phyloP scores from a whole-genome alignment of 1,140 invertebrate genomes.

The Samia ricini region DNA sequence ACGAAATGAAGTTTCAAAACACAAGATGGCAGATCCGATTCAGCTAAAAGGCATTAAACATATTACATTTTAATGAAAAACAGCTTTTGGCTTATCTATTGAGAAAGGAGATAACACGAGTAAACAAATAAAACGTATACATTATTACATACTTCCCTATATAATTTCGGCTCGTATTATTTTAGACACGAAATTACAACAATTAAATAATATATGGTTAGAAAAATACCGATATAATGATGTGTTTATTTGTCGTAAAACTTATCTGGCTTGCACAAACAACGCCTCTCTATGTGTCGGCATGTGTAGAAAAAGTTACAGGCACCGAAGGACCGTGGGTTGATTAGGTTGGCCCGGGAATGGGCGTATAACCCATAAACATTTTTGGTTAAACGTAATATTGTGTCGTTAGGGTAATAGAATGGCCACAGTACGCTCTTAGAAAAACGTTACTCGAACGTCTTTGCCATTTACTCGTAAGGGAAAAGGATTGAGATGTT shows the following conservation, averaged over 20 bases:
- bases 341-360: slow-evolving; percentile 48
- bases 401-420: slow-evolving; percentile 60
- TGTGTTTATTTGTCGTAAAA: slow-evolving; percentile 20
- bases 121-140: neutral
- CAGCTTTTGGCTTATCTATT: too few species aligned
- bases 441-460: slow-evolving; percentile 18
- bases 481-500: slow-evolving; percentile 9
- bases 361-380: slow-evolving; percentile 41
- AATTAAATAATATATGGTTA: neutral
- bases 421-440: slow-evolving; percentile 24
- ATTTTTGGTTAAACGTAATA: slow-evolving; percentile 71
- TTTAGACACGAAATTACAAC: neutral
- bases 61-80: too few species aligned
- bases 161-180: neutral
- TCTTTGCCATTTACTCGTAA: slow-evolving; percentile 20
- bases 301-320: slow-evolving; percentile 35
- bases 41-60: too few species aligned
- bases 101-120: too few species aligned
- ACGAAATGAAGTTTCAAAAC: too few species aligned
- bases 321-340: slow-evolving; percentile 32
- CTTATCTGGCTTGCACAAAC: slow-evolving; percentile 32
- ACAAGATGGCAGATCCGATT: too few species aligned
- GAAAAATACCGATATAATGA: slow-evolving; percentile 3
- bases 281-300: slow-evolving; percentile 20
- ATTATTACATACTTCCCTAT: neutral